Evolutionary conservation across 2,888 invertebrate species (phyloP), one percentile per base, ranked within the genome.

Genomic region (Carterocephalus palaemon): DNA sequence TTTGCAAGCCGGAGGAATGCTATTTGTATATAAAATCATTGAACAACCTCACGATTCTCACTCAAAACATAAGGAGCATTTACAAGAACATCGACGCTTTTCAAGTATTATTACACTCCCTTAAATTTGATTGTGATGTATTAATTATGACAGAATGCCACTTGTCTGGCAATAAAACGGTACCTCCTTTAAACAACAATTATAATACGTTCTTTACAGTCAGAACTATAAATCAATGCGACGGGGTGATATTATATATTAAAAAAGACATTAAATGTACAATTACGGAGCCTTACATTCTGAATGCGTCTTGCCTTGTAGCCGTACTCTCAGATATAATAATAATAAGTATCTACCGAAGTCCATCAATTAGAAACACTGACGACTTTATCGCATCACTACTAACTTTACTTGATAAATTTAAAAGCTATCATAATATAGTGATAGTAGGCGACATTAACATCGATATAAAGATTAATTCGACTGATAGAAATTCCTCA

Each of bases 371-470:
- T 17, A 16, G 3, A 3, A 53, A 57, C 23, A 48, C 53, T 10
- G 49, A 47, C 4, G 10, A 1, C 4, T 59, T 59, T 37, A 46
- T 56, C 12, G 24, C 48, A 3, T 55, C 52, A 0, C 22, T 59
- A 6, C 40, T 41, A 34, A 19, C n/a, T 12, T 47, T 54, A 16
- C 26, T 61, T 8, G 42, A 49, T 7, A 24, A 24, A 4, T 24
- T 8, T 10, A 24, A 24, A 8, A 4, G 9, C 2, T 24, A 34
- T 1, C 47, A 47, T 28, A 56, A 50, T 39, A 52, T 57, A 9
- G 48, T 54, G 15, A 34, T 62, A 4, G 33, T 46, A 3, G 61
- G 57, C 3, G 57, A 60, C 23, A 57, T 60, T n/a, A 62, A 60
- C 29, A 59, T 60, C 4, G 56, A 60, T 49, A n/a, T 31, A 8